These are phyloP conservation scores for Trissolcus basalis DNA, from an alignment of 1,140 invertebrate genomes.

Conservation along the genomic window DNA sequence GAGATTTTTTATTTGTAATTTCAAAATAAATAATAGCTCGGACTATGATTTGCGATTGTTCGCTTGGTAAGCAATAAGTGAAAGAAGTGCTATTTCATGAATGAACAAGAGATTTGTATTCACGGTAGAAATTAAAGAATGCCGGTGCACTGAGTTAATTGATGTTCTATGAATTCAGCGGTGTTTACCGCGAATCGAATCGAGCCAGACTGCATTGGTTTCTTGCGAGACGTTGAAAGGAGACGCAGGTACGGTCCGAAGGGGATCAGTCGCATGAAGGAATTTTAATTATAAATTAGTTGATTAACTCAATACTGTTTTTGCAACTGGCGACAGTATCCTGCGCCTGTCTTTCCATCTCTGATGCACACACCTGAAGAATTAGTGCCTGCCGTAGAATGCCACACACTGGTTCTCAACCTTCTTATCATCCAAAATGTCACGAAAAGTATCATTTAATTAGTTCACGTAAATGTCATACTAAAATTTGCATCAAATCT, in stretches of 20 bases:
- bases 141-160: conserved; percentile 70
- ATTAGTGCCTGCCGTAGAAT: conserved; percentile 53
- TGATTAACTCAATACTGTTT: conserved; percentile 78
- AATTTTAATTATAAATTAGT: conserved; percentile 78
- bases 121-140: conserved; percentile 36
- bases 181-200: conserved; percentile 72
- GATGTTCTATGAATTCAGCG: conserved; percentile 75
- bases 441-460: too few species aligned
- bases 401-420: conserved; percentile 65
- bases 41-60: too few species aligned
- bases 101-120: conserved; percentile 51
- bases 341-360: conserved; percentile 59
- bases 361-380: conserved; percentile 48
- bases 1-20: too few species aligned
- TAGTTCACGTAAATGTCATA: too few species aligned
- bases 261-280: conserved; percentile 65
- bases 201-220: conserved; percentile 65
- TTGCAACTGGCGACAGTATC: conserved; percentile 70
- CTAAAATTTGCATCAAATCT: too few species aligned
- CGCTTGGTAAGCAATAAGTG: too few species aligned
- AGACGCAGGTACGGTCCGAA: conserved; percentile 44
- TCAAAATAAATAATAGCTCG: too few species aligned
- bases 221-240: conserved; percentile 63
- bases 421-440: not conserved
- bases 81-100: conserved; percentile 9